Conservation (phyloP, 2,797 vertebrate genomes). For the Parauchenoglanis ngamensis region DNA sequence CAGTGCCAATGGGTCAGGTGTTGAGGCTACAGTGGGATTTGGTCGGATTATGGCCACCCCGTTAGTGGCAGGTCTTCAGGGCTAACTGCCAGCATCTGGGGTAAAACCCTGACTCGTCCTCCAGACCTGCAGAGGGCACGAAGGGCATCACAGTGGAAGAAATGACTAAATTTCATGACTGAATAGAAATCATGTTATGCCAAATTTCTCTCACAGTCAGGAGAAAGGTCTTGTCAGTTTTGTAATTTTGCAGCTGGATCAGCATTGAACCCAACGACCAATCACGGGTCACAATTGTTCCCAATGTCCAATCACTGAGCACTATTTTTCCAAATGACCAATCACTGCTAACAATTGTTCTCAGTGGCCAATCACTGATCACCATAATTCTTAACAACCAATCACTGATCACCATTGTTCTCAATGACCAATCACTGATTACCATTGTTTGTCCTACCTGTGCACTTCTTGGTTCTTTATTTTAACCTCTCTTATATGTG, state of each 20-base stretch:
- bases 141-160: neutral
- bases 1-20: conserved; percentile 67
- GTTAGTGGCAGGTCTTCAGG: conserved; percentile 52
- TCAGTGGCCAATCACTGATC: too few relatives aligned
- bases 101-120: conserved; percentile 49
- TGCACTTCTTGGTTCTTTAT: neutral
- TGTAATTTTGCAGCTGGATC: neutral
- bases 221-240: neutral
- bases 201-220: too few relatives aligned
- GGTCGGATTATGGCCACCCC: conserved; percentile 65
- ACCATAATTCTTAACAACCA: neutral
- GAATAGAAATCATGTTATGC: neutral
- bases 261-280: neutral
- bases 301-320: neutral
- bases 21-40: conserved; percentile 67
- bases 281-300: too few relatives aligned
- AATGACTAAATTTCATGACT: neutral
- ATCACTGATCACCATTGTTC: neutral
- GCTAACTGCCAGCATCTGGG: conserved; percentile 53
- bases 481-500: neutral
- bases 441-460: neutral
- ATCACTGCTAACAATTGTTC: neutral
- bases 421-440: too few relatives aligned
- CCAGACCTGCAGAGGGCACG: conserved; percentile 28
- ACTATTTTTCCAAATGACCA: too few relatives aligned